Evolutionary conservation across 2,113 vertebrate genomes (phyloP).

Genomic region (Eulemur macaco): DNA sequence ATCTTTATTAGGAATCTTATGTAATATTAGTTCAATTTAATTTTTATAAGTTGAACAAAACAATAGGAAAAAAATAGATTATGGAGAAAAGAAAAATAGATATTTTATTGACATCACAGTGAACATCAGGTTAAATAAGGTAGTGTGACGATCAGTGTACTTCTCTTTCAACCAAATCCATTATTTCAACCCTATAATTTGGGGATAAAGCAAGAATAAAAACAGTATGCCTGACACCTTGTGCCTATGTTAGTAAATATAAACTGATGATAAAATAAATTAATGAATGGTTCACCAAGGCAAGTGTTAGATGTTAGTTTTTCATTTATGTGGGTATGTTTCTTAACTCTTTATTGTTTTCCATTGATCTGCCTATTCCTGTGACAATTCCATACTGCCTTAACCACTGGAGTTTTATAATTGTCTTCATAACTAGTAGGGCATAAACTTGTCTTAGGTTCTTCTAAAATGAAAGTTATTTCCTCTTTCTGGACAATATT

Average conservation of each 20-base stretch:
- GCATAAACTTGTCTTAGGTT: not conserved
- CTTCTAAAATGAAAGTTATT: slow-evolving; percentile 25
- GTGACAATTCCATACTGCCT: not conserved
- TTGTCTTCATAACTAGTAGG: not conserved
- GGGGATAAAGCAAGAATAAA: slow-evolving; percentile 1
- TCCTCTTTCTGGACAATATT: not conserved
- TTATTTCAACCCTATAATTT: slow-evolving; percentile 34
- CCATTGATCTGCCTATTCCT: not conserved
- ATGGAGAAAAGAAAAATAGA: not conserved
- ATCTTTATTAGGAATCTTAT: slow-evolving; percentile 13
- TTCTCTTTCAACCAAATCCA: slow-evolving; percentile 21
- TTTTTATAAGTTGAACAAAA: not conserved
- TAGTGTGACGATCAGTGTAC: not conserved
- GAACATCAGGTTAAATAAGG: slow-evolving; percentile 35
- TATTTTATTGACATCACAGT: not conserved
- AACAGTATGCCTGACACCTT: not conserved
- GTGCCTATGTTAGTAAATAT: slow-evolving; percentile 22
- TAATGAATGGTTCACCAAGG: not conserved
- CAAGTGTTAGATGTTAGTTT: not conserved
- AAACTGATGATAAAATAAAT: slow-evolving; percentile 30
- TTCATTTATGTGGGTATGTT: not conserved
- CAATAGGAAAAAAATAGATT: not conserved
- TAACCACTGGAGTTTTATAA: not conserved
- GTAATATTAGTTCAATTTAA: not conserved
- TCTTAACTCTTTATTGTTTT: not conserved